phyloP scores from a whole-genome alignment of 2,113 vertebrate species.

The Nibea coibor region DNA sequence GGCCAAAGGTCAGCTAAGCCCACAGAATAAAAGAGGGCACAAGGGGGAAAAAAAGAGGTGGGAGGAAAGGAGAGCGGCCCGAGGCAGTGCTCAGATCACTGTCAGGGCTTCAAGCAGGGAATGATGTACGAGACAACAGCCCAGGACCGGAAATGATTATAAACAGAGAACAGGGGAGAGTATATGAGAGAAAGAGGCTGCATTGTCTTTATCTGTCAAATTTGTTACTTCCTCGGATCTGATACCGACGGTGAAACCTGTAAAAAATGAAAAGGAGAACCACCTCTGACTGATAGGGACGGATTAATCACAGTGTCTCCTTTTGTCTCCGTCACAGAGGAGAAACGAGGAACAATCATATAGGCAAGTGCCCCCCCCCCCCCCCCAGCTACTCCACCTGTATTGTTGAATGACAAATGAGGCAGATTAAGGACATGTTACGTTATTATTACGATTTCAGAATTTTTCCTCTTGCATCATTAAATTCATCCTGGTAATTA shows the following conservation, averaged over 20 bases:
- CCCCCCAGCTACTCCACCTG: constrained; percentile 56
- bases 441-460: constrained; percentile 61
- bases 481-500: constrained; percentile 64
- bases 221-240: constrained; percentile 73
- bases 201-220: constrained; percentile 79
- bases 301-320: constrained; percentile 73
- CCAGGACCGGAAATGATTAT: constrained; percentile 77
- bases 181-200: constrained; percentile 58
- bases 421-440: constrained; percentile 72
- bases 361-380: constrained; percentile 59
- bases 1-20: constrained; percentile 98
- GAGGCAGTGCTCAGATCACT: constrained; percentile 77
- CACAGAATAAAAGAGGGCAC: constrained; percentile 95
- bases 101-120: constrained; percentile 78
- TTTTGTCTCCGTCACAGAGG: constrained; percentile 70
- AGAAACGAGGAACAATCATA: constrained; percentile 72
- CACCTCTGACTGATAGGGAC: constrained; percentile 70
- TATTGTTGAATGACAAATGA: constrained; percentile 76
- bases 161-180: constrained; percentile 72
- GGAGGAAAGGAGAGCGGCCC: constrained; percentile 90
- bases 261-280: constrained; percentile 73
- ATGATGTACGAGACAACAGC: constrained; percentile 78
- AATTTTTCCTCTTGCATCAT: constrained; percentile 51
- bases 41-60: constrained; percentile 87
- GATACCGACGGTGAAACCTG: constrained; percentile 66